Evolutionary conservation across 2,113 vertebrate genomes (phyloP), one percentile per base, ranked within the genome.

Genomic region (Morphnarchus princeps): DNA sequence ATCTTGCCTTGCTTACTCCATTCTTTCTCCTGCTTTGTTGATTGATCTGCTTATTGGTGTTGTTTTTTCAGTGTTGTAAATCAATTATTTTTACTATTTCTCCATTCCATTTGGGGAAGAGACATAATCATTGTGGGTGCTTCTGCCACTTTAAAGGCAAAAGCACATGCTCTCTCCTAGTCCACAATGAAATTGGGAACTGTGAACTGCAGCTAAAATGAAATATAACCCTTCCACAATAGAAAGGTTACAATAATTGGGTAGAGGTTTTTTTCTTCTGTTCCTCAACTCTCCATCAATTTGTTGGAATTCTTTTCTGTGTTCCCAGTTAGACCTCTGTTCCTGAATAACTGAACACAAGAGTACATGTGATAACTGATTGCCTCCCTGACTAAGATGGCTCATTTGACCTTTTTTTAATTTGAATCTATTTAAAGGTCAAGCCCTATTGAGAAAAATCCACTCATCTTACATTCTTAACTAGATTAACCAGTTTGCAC

Each of bases 401-500:
- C 73, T 77, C 0, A 0, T 81, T 85, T 82, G 13, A 29, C 10
- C 17, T 45, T 42, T 61, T 47, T 66, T n/a, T 9, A 50, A 45
- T 54, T 50, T 86, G 5, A 4, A 0, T 47, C 28, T 78, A 25
- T 47, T 73, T 78, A 31, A 83, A 57, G 67, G 42, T 78, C 29
- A 92, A 55, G 1, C 3, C 22, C 22, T 71, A 14, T 86, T 87
- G 79, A 98, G 94, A 97, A 97, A 98, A 97, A 98, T 89, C 79
- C 79, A 91, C 95, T 98, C 97, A 98, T 98, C 98, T 98, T 78
- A 82, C 92, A 96, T 98, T 98, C 98, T 98, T 98, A 95, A 95
- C 97, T 97, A 96, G 95, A 98, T 99, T 98, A 98, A 96, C 87
- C 97, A 97, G 97, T 96, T 93, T 97, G 90, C 87, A 88, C 82